A percentile compares a stretch with the other conserved stretches of the same genome.
These are phyloP conservation scores for Chelonia mydas DNA, from an alignment of 2,797 vertebrate genomes.

Conservation along the genomic window DNA sequence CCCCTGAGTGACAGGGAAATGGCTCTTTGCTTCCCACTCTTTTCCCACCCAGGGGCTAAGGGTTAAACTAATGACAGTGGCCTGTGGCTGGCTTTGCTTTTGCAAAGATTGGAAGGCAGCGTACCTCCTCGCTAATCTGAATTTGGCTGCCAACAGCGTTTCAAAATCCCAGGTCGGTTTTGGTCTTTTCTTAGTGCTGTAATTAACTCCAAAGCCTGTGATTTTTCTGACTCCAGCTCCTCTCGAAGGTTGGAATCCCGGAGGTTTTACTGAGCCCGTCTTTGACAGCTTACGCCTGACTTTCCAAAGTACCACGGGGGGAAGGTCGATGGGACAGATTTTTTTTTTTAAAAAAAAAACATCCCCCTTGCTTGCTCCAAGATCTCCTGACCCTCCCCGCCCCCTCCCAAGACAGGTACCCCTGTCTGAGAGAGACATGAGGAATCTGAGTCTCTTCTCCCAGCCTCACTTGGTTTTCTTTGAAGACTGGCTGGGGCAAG, in stretches of 20 bases:
- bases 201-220: neutral
- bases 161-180: neutral
- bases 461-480: conserved; percentile 23
- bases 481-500: conserved; percentile 3
- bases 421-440: neutral
- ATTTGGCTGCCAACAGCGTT: neutral
- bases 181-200: fast-evolving
- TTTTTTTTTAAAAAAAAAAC: neutral
- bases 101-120: neutral
- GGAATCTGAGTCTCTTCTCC: neutral
- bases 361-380: neutral
- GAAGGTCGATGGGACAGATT: neutral
- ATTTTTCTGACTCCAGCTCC: fast-evolving
- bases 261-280: neutral
- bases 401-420: neutral
- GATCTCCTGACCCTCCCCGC: too few species aligned
- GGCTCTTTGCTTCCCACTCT: neutral
- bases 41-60: neutral
- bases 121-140: neutral
- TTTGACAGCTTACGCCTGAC: too few species aligned
- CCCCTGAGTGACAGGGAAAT: neutral
- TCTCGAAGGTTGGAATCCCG: neutral
- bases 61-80: neutral
- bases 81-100: neutral
- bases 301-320: too few species aligned